Conservation (phyloP, 2,797 vertebrate species). For the Enteromius argenteus region DNA sequence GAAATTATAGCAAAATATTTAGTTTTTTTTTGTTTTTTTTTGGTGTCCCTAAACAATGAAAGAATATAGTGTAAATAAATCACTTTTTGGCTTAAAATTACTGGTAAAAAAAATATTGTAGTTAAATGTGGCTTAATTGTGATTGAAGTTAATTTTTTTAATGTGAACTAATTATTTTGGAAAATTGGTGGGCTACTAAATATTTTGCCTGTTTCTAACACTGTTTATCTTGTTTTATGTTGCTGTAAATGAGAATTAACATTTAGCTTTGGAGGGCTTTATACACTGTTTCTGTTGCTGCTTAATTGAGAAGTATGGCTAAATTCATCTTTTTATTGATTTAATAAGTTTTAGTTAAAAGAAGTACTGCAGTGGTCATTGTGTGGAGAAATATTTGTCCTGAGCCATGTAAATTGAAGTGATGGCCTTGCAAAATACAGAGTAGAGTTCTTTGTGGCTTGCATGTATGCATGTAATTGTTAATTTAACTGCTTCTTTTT, state of each 20-base stretch:
- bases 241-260: neutral
- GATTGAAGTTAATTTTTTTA: no score
- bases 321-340: neutral
- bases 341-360: slow-evolving; percentile 13
- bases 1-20: neutral
- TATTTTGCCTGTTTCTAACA: neutral
- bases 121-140: neutral
- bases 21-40: no score
- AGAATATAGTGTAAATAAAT: no score
- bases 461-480: neutral
- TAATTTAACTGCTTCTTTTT: neutral
- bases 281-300: neutral
- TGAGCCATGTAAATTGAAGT: neutral
- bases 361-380: neutral
- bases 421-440: neutral
- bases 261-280: neutral
- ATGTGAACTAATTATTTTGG: no score
- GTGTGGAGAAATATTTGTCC: neutral
- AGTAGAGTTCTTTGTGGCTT: neutral
- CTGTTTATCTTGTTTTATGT: neutral
- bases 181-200: neutral
- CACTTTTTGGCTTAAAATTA: neutral
- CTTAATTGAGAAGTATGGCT: neutral
- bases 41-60: neutral
- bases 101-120: neutral